These are phyloP conservation scores for Neotoma lepida DNA, from an alignment of 2,113 vertebrate species.

Conservation along the genomic window DNA sequence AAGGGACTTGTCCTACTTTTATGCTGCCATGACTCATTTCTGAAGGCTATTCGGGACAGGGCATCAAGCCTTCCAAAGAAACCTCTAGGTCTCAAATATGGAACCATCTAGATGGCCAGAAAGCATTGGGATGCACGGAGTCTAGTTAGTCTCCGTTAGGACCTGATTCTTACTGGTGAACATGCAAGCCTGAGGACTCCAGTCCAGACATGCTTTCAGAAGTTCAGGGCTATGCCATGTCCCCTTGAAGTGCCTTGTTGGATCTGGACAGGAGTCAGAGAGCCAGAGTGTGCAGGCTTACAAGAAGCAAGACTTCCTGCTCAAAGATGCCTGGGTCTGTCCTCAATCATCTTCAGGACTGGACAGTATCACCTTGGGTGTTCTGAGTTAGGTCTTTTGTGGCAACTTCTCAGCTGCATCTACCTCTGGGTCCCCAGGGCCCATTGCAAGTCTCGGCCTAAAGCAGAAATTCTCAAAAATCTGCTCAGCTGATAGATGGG, in stretches of 20 bases:
- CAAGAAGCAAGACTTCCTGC: background rate
- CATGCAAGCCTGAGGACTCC: background rate
- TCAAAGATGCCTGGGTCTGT: background rate
- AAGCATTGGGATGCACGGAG: background rate
- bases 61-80: slow-evolving; percentile 5
- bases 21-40: background rate
- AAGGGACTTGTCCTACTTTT: slow-evolving; percentile 17
- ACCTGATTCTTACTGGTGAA: background rate
- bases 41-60: slow-evolving; percentile 40
- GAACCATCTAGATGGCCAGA: background rate
- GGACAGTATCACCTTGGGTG: background rate
- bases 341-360: background rate
- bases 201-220: background rate
- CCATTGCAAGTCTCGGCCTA: background rate
- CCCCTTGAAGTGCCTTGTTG: background rate
- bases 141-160: background rate
- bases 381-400: background rate
- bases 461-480: slow-evolving; percentile 28
- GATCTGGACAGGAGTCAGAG: background rate
- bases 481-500: background rate
- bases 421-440: too few species aligned
- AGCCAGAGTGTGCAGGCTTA: background rate
- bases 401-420: slow-evolving; percentile 18
- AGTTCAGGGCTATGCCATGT: background rate
- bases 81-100: background rate